Evolutionary conservation across 2,113 vertebrate species (phyloP).

Genomic region (Ochotona princeps): DNA sequence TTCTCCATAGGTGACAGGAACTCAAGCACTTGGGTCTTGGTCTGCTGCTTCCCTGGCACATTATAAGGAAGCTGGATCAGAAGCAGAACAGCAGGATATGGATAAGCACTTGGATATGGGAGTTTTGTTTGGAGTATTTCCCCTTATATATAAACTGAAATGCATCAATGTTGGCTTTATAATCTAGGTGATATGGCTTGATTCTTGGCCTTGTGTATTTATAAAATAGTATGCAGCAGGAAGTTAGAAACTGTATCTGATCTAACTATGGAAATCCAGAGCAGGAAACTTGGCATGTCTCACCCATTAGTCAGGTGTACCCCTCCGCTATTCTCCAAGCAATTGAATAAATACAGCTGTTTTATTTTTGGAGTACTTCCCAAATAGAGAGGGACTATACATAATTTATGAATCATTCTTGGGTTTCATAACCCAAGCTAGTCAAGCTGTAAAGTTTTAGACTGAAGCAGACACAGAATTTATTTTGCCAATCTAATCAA

Average conservation of each 20-base stretch:
- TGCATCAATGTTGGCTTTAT: neutral
- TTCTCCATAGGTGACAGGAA: too few species aligned
- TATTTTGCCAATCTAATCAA: neutral
- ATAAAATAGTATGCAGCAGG: neutral
- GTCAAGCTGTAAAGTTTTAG: conserved; percentile 61
- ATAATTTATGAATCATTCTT: conserved; percentile 72
- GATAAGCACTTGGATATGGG: too few species aligned
- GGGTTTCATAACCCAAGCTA: conserved; percentile 59
- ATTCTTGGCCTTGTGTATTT: neutral
- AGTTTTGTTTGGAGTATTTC: conserved; percentile 20
- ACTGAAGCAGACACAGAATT: conserved; percentile 47
- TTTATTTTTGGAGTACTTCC: conserved; percentile 52
- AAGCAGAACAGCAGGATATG: too few species aligned
- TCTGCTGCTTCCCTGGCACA: too few species aligned
- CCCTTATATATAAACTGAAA: conserved; percentile 29
- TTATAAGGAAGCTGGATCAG: too few species aligned
- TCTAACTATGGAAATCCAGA: neutral
- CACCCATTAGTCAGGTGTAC: neutral
- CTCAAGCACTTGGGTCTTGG: too few species aligned
- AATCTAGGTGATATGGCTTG: too few species aligned
- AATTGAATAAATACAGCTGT: neutral
- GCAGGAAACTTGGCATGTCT: neutral
- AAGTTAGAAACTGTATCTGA: conserved; percentile 51
- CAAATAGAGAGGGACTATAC: conserved; percentile 63
- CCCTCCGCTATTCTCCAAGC: neutral